Conservation (phyloP, 2,888 invertebrate species). For the Spodoptera picta region DNA sequence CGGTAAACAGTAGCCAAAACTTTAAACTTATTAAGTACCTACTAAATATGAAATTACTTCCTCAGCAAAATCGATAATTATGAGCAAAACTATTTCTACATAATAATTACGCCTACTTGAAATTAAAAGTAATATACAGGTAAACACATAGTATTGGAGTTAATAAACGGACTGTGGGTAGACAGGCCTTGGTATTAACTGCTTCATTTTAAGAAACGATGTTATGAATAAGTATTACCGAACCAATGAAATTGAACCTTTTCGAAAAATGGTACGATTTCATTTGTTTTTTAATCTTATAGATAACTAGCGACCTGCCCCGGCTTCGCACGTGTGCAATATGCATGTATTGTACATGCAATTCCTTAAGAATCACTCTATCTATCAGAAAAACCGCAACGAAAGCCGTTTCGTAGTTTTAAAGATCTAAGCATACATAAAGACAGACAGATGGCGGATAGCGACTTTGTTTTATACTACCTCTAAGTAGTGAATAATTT, state of each 20-base stretch:
- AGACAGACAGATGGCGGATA: too few species aligned
- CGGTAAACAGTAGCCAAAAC: conserved; percentile 16
- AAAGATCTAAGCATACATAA: too few species aligned
- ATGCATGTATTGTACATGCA: too few species aligned
- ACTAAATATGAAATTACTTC: conserved; percentile 18
- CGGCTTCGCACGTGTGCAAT: too few species aligned
- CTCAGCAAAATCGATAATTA: conserved; percentile 22
- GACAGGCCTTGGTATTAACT: conserved; percentile 53
- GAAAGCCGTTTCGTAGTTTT: too few species aligned
- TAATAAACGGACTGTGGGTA: conserved; percentile 56
- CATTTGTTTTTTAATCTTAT: too few species aligned
- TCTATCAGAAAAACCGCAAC: too few species aligned
- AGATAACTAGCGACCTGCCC: too few species aligned
- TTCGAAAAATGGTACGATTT: too few species aligned
- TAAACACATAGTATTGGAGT: conserved; percentile 23
- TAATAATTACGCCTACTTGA: conserved; percentile 51
- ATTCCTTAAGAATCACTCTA: too few species aligned
- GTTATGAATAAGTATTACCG: conserved; percentile 26
- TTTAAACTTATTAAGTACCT: conserved; percentile 2
- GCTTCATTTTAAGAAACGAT: conserved; percentile 46
- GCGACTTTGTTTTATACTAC: too few species aligned
- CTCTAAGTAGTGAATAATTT: too few species aligned
- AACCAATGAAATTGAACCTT: conserved; percentile 6
- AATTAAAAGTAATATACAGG: conserved; percentile 41
- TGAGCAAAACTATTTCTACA: conserved; percentile 21